Evolutionary conservation across 2,888 invertebrate species (phyloP).

Genomic region (Rosalia funebris): DNA sequence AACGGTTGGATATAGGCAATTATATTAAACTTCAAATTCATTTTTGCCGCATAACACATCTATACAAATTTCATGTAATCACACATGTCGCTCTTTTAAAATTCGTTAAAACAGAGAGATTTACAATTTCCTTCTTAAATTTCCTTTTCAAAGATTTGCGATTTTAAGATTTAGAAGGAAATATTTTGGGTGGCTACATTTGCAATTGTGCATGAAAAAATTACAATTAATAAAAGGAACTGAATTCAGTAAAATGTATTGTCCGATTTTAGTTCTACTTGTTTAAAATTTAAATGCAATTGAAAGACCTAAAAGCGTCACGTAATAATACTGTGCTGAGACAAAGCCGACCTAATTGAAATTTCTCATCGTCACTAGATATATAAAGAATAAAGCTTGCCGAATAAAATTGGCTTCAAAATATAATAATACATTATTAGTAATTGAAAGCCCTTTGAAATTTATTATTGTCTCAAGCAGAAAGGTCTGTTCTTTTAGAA

Average conservation of each 20-base stretch:
- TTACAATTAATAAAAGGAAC: slow-evolving; percentile 9
- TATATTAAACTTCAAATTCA: no score
- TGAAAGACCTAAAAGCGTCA: slow-evolving; percentile 9
- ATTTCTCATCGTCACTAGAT: slow-evolving; percentile 25
- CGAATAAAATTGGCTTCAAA: slow-evolving; percentile 19
- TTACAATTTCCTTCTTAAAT: no score
- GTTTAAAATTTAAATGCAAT: slow-evolving; percentile 27
- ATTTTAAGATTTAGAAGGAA: no score
- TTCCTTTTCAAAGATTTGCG: no score
- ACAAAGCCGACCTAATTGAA: slow-evolving; percentile 24
- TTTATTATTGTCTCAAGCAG: slow-evolving; percentile 23
- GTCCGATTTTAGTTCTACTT: slow-evolving; percentile 12
- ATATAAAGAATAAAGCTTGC: slow-evolving; percentile 26
- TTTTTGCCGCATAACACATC: no score
- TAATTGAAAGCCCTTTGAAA: slow-evolving; percentile 22
- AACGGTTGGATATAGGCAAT: no score
- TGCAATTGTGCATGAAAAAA: no score
- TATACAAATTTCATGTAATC: no score
- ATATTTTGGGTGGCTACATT: no score
- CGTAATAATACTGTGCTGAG: slow-evolving; percentile 15
- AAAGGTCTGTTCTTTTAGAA: slow-evolving; percentile 4
- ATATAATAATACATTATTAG: slow-evolving; percentile 25
- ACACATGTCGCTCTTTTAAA: no score
- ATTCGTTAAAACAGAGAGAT: no score
- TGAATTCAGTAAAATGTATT: slow-evolving; percentile 7